Evolutionary conservation across 2,797 vertebrate species (phyloP).

Genomic region (Chloroceryle amazona): DNA sequence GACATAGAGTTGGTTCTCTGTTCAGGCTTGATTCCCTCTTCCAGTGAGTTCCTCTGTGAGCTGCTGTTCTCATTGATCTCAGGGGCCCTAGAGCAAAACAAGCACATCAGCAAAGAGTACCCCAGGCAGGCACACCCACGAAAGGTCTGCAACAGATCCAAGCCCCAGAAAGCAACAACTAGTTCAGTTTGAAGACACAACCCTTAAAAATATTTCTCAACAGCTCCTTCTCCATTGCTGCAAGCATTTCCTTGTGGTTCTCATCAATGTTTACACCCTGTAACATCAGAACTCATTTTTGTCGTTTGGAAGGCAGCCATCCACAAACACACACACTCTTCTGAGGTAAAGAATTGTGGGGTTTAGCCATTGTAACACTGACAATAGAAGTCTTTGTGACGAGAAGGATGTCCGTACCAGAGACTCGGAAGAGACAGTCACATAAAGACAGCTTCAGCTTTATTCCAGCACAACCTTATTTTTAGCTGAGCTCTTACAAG

Average conservation of each 20-base stretch:
- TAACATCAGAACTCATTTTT: not conserved
- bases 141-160: not conserved
- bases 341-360: not conserved
- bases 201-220: not conserved
- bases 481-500: not conserved
- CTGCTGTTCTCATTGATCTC: slow-evolving; percentile 80
- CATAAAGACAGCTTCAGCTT: not conserved
- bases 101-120: not conserved
- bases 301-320: not conserved
- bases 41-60: slow-evolving; percentile 88
- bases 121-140: not conserved
- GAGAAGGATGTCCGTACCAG: not conserved
- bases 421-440: not conserved
- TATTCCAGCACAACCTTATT: not conserved
- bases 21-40: slow-evolving; percentile 85
- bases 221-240: not conserved
- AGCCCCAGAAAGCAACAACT: not conserved
- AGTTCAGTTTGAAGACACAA: not conserved
- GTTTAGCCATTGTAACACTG: not conserved
- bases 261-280: not conserved
- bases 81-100: slow-evolving; percentile 71
- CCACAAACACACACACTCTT: not conserved
- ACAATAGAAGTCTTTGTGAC: not conserved
- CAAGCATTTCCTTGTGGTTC: not conserved
- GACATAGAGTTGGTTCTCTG: slow-evolving; percentile 87